These are phyloP conservation scores for Lysandra coridon DNA, from an alignment of 2,888 invertebrate species.

Conservation along the genomic window DNA sequence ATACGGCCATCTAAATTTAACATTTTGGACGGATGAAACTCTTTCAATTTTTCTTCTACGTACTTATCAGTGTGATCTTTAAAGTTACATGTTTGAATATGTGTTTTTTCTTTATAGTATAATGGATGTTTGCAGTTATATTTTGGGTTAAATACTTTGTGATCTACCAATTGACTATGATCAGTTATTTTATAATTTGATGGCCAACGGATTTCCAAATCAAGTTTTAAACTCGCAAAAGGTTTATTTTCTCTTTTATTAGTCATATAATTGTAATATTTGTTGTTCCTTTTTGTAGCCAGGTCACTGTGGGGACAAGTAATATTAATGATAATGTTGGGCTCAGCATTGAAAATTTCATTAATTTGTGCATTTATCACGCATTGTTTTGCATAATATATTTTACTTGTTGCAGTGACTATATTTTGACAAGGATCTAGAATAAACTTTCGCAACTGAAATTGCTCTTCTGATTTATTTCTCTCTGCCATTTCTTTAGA, in stretches of 20 bases:
- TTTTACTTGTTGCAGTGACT: slow-evolving; percentile 48
- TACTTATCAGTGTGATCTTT: slow-evolving; percentile 62
- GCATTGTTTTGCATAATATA: slow-evolving; percentile 52
- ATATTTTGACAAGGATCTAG: slow-evolving; percentile 57
- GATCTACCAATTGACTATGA: slow-evolving; percentile 50
- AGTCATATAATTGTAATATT: slow-evolving; percentile 58
- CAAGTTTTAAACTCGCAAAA: slow-evolving; percentile 44
- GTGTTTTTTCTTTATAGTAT: slow-evolving; percentile 66
- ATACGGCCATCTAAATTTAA: slow-evolving; percentile 81
- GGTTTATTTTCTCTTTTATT: slow-evolving; percentile 46
- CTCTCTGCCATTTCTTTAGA: slow-evolving; percentile 49
- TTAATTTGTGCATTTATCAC: slow-evolving; percentile 56
- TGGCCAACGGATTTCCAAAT: slow-evolving; percentile 59
- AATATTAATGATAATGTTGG: slow-evolving; percentile 79
- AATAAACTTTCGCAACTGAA: slow-evolving; percentile 61
- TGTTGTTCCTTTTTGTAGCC: slow-evolving; percentile 60
- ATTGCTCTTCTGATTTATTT: slow-evolving; percentile 50
- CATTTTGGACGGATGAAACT: slow-evolving; percentile 76
- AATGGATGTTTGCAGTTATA: slow-evolving; percentile 72
- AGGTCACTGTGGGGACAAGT: slow-evolving; percentile 78
- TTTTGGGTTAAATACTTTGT: slow-evolving; percentile 57
- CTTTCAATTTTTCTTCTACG: slow-evolving; percentile 74
- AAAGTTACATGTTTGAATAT: slow-evolving; percentile 75
- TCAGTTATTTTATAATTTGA: slow-evolving; percentile 52
- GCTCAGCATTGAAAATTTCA: slow-evolving; percentile 60